Evolutionary conservation across 2,888 invertebrate species (phyloP).

Genomic region (Andricus curvator): DNA sequence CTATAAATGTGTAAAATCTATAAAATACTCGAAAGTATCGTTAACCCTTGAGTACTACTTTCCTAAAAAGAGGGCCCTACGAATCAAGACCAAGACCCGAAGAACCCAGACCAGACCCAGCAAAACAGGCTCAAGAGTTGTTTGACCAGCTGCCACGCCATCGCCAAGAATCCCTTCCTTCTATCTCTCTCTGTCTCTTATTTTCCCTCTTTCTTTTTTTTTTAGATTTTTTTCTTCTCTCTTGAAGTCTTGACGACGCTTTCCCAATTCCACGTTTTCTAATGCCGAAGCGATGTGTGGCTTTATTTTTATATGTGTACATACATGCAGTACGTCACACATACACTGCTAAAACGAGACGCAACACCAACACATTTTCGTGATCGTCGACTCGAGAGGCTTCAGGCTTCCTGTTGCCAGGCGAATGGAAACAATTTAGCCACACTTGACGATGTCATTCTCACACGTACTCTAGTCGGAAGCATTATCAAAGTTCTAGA

Average conservation of each 20-base stretch:
- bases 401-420: conserved; percentile 41
- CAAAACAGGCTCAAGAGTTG: conserved; percentile 63
- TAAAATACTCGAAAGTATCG: not conserved
- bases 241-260: conserved; percentile 54
- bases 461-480: conserved; percentile 34
- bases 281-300: conserved; percentile 32
- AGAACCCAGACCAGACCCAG: conserved; percentile 47
- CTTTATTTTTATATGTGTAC: not conserved
- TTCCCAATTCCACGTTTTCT: conserved; percentile 59
- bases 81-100: conserved; percentile 36
- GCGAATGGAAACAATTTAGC: conserved; percentile 40
- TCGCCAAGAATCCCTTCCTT: conserved; percentile 57
- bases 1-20: not conserved
- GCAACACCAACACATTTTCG: conserved; percentile 36
- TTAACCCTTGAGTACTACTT: conserved; percentile 48
- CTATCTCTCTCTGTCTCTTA: conserved; percentile 45
- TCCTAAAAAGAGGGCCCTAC: conserved; percentile 54
- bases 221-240: conserved; percentile 43
- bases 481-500: conserved; percentile 37
- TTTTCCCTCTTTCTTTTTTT: conserved; percentile 11
- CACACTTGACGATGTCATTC: conserved; percentile 37
- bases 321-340: not conserved
- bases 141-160: conserved; percentile 64
- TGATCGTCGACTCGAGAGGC: conserved; percentile 33
- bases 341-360: not conserved